phyloP scores from a whole-genome alignment of 2,888 invertebrate genomes.

The Drosophila kanekoi region DNA sequence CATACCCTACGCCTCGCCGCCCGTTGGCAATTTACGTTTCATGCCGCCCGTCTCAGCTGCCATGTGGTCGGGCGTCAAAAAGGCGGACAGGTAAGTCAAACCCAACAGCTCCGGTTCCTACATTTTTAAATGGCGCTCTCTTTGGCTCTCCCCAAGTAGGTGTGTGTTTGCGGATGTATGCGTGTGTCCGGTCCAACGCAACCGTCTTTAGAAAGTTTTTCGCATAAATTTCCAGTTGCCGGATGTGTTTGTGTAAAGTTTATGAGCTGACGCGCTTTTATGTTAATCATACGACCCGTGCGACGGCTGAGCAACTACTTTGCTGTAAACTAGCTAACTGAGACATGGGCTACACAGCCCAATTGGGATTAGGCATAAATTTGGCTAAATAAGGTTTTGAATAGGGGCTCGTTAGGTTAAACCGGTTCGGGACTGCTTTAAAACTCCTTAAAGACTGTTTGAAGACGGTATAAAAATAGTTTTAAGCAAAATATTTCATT shows the following conservation, averaged over 20 bases:
- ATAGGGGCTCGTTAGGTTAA: background rate
- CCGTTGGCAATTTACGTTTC: constrained; percentile 94
- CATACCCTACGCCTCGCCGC: constrained; percentile 97
- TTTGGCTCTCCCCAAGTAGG: background rate
- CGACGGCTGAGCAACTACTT: constrained; percentile 20
- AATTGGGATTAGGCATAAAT: constrained; percentile 8
- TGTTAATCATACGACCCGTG: constrained; percentile 55
- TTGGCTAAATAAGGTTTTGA: constrained; percentile 9
- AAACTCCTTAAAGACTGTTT: background rate
- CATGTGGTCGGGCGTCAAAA: constrained; percentile 95
- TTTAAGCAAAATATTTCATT: too few species aligned
- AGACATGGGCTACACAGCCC: constrained; percentile 1
- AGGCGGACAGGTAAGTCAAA: constrained; percentile 89
- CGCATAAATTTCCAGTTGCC: constrained; percentile 45
- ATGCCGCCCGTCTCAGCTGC: constrained; percentile 98
- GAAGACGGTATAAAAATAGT: background rate
- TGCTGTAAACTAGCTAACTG: constrained; percentile 7
- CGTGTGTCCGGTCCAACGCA: constrained; percentile 7
- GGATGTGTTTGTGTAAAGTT: constrained; percentile 31
- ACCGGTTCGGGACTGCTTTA: background rate
- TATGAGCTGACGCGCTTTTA: constrained; percentile 39
- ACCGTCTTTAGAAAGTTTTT: constrained; percentile 33
- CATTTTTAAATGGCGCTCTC: constrained; percentile 23
- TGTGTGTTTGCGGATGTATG: constrained; percentile 1
- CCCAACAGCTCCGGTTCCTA: constrained; percentile 9